Evolutionary conservation across 2,888 invertebrate genomes (phyloP).

Genomic region (Pomacea canaliculata): DNA sequence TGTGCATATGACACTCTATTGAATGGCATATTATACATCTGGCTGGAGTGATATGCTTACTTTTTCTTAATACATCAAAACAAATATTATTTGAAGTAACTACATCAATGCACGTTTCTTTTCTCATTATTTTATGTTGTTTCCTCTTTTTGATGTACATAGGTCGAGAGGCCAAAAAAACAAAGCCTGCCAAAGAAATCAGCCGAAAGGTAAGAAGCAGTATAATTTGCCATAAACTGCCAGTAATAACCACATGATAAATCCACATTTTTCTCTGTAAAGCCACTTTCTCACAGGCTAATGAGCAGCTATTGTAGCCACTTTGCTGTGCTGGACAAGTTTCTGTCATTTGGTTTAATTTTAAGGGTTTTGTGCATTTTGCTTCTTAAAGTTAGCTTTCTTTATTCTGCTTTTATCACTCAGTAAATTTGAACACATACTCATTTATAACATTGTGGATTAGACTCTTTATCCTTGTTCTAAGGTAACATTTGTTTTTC

Average conservation of each 20-base stretch:
- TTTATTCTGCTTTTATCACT: too few species aligned
- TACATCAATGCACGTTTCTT: neutral
- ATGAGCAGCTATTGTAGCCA: too few species aligned
- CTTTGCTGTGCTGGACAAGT: too few species aligned
- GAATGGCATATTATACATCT: neutral
- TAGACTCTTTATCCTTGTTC: too few species aligned
- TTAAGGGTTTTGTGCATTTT: too few species aligned
- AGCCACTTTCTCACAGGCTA: too few species aligned
- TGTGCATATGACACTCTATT: neutral
- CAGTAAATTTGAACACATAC: too few species aligned
- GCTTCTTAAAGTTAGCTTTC: too few species aligned
- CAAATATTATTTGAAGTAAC: neutral
- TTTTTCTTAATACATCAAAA: neutral
- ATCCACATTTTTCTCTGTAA: too few species aligned
- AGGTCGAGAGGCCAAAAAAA: neutral
- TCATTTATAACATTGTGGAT: too few species aligned
- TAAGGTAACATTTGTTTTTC: too few species aligned
- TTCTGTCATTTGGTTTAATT: too few species aligned
- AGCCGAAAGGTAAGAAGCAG: conserved; percentile 19
- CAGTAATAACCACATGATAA: neutral
- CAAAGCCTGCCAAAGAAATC: conserved; percentile 1
- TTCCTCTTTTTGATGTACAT: conserved; percentile 15
- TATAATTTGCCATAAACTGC: neutral
- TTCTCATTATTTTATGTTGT: neutral
- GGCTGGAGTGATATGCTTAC: neutral